phyloP scores from a whole-genome alignment of 1,140 invertebrate genomes.

The Pachyrhynchus sulphureomaculatus region DNA sequence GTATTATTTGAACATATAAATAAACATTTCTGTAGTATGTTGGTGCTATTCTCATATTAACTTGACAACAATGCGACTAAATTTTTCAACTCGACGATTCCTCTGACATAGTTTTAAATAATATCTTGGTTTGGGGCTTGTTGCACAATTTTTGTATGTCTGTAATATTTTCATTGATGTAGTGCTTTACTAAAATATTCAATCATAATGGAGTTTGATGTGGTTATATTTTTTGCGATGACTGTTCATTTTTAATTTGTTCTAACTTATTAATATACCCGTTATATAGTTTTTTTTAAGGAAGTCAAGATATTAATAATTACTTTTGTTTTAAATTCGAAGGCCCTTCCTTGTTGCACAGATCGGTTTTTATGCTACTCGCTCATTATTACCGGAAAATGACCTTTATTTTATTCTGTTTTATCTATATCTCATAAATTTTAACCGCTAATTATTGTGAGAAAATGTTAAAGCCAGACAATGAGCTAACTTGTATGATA shows the following conservation, averaged over 20 bases:
- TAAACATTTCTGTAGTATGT: no score
- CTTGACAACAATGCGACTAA: constrained; percentile 27
- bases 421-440: background rate
- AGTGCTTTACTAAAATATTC: background rate
- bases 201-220: background rate
- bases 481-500: background rate
- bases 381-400: background rate
- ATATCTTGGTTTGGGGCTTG: background rate
- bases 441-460: constrained; percentile 4
- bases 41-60: no score
- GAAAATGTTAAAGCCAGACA: background rate
- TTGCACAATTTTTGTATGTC: background rate
- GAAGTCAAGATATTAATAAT: constrained; percentile 6
- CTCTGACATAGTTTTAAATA: constrained; percentile 21
- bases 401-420: background rate
- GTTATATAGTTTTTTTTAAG: constrained; percentile 13
- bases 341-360: constrained; percentile 14
- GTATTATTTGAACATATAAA: no score
- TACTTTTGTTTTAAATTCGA: constrained; percentile 13
- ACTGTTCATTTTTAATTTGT: no score
- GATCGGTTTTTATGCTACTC: no score
- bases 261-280: background rate
- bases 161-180: background rate
- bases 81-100: constrained; percentile 28
- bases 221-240: no score